These are phyloP conservation scores for Acrocera orbiculus DNA, from an alignment of 2,888 invertebrate genomes.

Conservation along the genomic window DNA sequence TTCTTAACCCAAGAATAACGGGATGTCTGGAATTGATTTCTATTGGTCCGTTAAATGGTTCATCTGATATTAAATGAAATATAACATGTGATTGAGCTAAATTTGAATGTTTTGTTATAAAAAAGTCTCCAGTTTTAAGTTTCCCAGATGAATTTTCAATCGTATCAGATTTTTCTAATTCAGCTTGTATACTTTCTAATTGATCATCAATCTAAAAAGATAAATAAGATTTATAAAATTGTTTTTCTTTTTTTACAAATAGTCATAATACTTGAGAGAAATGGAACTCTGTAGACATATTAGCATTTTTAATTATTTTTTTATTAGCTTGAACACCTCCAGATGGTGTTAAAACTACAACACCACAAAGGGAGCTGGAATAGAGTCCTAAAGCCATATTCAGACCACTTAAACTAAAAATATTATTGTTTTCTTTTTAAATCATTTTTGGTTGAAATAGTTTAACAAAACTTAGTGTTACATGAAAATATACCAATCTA, in stretches of 20 bases:
- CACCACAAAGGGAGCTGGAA: constrained; percentile 73
- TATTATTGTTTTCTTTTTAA: not conserved
- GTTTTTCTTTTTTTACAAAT: constrained; percentile 1
- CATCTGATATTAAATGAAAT: constrained; percentile 89
- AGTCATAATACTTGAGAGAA: constrained; percentile 36
- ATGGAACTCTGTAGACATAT: constrained; percentile 80
- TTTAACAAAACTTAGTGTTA: not conserved
- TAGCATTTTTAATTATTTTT: constrained; percentile 28
- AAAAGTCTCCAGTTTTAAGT: constrained; percentile 69
- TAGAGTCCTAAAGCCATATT: constrained; percentile 90
- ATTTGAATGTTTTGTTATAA: constrained; percentile 80
- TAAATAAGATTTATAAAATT: not conserved
- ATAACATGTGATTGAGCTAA: constrained; percentile 86
- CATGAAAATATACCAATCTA: too few species aligned
- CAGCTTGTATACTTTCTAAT: constrained; percentile 48
- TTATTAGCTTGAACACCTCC: constrained; percentile 27
- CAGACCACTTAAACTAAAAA: constrained; percentile 35
- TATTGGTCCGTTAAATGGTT: constrained; percentile 42
- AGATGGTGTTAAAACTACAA: constrained; percentile 54
- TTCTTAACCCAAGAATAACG: constrained; percentile 82
- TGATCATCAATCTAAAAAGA: constrained; percentile 56
- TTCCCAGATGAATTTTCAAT: constrained; percentile 31
- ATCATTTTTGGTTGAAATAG: too few species aligned
- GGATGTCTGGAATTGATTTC: constrained; percentile 95
- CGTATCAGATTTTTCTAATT: constrained; percentile 30